Percentiles rank a stretch among this genome's conserved stretches.
phyloP scores from a whole-genome alignment of 2,113 vertebrate species.

The Hipposideros armiger region DNA sequence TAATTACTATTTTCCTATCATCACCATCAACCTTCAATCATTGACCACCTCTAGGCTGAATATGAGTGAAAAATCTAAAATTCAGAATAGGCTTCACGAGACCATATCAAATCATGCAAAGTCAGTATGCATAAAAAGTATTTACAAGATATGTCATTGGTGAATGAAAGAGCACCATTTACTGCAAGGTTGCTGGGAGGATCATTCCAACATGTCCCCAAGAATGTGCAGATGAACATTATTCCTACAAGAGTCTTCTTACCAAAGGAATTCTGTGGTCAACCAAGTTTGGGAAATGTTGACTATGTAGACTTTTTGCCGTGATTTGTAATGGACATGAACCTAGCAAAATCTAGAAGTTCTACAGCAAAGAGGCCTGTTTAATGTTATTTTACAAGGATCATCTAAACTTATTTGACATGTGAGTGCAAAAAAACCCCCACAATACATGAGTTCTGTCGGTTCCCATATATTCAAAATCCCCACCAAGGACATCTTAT shows the following conservation, averaged over 20 bases:
- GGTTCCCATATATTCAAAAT: background rate
- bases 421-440: background rate
- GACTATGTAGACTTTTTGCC: background rate
- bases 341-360: conserved; percentile 7
- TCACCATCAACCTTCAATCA: background rate
- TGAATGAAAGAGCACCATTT: background rate
- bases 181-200: background rate
- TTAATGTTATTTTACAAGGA: conserved; percentile 4
- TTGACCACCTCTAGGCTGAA: conserved; percentile 14
- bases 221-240: background rate
- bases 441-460: background rate
- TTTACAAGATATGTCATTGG: background rate
- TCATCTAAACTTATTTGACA: conserved; percentile 11
- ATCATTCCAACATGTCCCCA: background rate
- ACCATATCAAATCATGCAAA: background rate
- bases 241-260: background rate
- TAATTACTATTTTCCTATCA: conserved; percentile 2
- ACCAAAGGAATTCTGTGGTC: background rate
- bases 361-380: background rate
- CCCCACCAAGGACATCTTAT: background rate
- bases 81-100: background rate
- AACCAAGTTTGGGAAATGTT: conserved; percentile 5
- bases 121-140: background rate
- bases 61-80: background rate
- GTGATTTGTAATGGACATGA: background rate